These are phyloP conservation scores for Elgonia sp. DNA, from an alignment of 2,888 invertebrate species.

Conservation along the genomic window DNA sequence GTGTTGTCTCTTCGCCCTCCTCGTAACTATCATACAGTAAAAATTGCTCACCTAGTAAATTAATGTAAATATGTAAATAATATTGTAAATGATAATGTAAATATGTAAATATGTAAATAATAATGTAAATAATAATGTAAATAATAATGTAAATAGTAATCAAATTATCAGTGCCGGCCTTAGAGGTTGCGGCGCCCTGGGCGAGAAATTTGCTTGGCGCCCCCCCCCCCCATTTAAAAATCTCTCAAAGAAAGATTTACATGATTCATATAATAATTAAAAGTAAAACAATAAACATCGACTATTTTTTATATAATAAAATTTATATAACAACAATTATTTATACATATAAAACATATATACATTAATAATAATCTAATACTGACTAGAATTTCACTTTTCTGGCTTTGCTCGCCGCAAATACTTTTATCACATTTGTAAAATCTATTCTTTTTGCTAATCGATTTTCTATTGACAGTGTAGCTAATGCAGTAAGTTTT, in stretches of 20 bases:
- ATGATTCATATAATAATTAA: neutral
- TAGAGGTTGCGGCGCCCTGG: neutral
- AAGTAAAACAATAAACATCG: neutral
- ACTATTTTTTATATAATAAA: no score
- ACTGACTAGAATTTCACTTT: slow-evolving; percentile 17
- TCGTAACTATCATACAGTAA: no score
- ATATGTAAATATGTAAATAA: no score
- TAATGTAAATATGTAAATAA: no score
- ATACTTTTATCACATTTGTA: slow-evolving; percentile 16
- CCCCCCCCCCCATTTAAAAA: slow-evolving; percentile 8
- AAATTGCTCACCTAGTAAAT: no score
- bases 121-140: no score
- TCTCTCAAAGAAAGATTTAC: neutral
- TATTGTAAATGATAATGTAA: no score
- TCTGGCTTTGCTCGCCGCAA: slow-evolving; percentile 30
- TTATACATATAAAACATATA: neutral
- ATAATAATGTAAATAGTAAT: no score
- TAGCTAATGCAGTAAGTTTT: slow-evolving; percentile 18
- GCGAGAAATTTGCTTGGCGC: slow-evolving; percentile 8
- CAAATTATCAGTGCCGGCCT: neutral
- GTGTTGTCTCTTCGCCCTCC: no score
- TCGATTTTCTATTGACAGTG: slow-evolving; percentile 36
- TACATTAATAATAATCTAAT: slow-evolving; percentile 3
- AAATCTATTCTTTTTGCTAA: slow-evolving; percentile 46
- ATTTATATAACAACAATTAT: neutral